These are phyloP conservation scores for Blennius ocellaris DNA, from an alignment of 2,113 vertebrate species.

Conservation along the genomic window DNA sequence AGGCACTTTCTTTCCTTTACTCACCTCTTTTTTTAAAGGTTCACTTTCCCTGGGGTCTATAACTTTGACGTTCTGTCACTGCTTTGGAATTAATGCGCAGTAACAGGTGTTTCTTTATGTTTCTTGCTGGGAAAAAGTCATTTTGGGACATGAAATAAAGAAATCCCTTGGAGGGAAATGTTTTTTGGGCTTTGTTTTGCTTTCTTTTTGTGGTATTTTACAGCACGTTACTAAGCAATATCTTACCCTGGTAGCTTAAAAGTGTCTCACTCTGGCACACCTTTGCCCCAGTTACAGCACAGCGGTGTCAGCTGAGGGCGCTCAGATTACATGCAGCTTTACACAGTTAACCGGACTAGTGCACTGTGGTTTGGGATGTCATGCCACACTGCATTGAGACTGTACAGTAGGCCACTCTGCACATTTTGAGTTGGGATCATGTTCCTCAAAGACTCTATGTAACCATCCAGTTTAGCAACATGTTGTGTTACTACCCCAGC, in stretches of 20 bases:
- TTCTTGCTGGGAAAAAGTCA: neutral
- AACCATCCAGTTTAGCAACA: neutral
- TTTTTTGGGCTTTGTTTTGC: neutral
- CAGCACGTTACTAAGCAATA: neutral
- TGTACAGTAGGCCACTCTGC: neutral
- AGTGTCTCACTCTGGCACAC: neutral
- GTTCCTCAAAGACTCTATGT: neutral
- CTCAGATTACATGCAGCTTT: neutral
- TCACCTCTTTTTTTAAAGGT: constrained; percentile 6
- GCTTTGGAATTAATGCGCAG: neutral
- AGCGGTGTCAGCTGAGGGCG: neutral
- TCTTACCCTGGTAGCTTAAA: neutral
- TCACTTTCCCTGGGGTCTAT: constrained; percentile 7
- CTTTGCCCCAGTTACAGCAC: neutral
- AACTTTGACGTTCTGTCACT: constrained; percentile 17
- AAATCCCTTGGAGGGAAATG: neutral
- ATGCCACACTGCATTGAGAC: neutral
- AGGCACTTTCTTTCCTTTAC: constrained; percentile 40
- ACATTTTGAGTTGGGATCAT: neutral
- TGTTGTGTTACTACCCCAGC: neutral
- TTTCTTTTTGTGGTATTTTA: neutral
- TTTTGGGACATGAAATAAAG: too few relatives aligned
- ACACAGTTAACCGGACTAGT: neutral
- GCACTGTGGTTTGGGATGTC: neutral
- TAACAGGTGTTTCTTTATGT: constrained; percentile 10